phyloP scores from a whole-genome alignment of 2,888 invertebrate species.

The Tethea ocularis region DNA sequence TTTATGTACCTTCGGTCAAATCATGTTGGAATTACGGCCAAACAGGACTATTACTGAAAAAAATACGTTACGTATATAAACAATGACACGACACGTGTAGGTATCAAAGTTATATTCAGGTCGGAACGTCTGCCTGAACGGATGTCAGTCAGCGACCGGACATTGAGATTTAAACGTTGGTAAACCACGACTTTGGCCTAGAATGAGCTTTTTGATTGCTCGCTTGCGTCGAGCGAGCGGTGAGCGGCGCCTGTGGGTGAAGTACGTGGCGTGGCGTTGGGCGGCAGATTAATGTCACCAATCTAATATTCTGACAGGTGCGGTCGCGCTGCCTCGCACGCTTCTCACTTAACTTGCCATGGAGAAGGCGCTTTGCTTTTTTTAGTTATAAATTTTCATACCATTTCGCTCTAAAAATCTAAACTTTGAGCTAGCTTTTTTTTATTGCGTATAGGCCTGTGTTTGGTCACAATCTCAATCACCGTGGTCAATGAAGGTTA shows the following conservation, averaged over 20 bases:
- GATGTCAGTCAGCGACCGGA: conserved; percentile 60
- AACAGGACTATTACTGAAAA: too few relatives aligned
- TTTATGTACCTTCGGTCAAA: too few relatives aligned
- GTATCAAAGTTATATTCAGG: background rate
- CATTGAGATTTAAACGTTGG: conserved; percentile 62
- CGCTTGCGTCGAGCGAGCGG: conserved; percentile 31
- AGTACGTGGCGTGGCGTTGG: conserved; percentile 37
- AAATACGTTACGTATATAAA: background rate
- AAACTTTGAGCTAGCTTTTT: too few relatives aligned
- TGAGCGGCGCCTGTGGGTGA: conserved; percentile 23
- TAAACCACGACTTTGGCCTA: conserved; percentile 62
- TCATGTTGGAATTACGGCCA: too few relatives aligned
- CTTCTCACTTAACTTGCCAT: conserved; percentile 14
- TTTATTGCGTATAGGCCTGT: too few relatives aligned
- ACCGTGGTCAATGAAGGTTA: too few relatives aligned
- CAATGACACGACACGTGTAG: background rate
- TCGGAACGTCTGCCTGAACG: conserved; percentile 30
- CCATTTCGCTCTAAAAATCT: too few relatives aligned
- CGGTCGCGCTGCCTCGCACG: conserved; percentile 39
- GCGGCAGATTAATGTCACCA: conserved; percentile 71
- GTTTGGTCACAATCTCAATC: too few relatives aligned
- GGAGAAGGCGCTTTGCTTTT: conserved; percentile 24
- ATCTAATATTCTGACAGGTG: conserved; percentile 78
- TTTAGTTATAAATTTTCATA: too few relatives aligned
- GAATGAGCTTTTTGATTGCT: conserved; percentile 73